Evolutionary conservation across 2,797 vertebrate genomes (phyloP).

Genomic region (Nothura maculosa): DNA sequence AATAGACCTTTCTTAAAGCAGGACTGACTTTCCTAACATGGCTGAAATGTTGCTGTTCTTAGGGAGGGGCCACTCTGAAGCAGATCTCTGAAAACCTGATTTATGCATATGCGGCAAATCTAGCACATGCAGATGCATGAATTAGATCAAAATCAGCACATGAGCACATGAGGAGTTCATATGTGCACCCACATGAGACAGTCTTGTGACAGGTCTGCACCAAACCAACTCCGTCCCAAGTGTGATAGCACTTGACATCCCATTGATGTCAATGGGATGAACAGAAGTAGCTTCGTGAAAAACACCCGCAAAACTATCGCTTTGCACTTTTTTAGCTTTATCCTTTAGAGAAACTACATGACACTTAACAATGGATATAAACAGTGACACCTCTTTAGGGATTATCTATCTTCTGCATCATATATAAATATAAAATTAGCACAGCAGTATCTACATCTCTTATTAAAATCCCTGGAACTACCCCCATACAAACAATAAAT

Average conservation of each 20-base stretch:
- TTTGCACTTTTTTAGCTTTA: not conserved
- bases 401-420: not conserved
- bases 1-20: not conserved
- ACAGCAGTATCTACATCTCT: not conserved
- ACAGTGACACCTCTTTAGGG: not conserved
- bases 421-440: not conserved
- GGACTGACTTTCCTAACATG: not conserved
- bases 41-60: not conserved
- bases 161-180: accelerated
- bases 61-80: not conserved
- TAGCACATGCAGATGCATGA: not conserved
- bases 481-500: not conserved
- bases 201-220: not conserved
- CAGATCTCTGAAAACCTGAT: not conserved
- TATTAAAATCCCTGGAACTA: not conserved
- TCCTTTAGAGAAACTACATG: not conserved
- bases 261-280: too few species aligned
- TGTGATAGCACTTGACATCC: accelerated
- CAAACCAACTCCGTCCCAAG: not conserved
- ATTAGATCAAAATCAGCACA: not conserved
- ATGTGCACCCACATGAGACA: accelerated
- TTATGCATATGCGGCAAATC: not conserved
- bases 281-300: not conserved
- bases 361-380: not conserved
- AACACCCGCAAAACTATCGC: not conserved